Evolutionary conservation across 35 echinoderm and acorn worm genomes (phyloP), one percentile per base, ranked within the genome.

Genomic region (Strongylocentrotus purpuratus): DNA sequence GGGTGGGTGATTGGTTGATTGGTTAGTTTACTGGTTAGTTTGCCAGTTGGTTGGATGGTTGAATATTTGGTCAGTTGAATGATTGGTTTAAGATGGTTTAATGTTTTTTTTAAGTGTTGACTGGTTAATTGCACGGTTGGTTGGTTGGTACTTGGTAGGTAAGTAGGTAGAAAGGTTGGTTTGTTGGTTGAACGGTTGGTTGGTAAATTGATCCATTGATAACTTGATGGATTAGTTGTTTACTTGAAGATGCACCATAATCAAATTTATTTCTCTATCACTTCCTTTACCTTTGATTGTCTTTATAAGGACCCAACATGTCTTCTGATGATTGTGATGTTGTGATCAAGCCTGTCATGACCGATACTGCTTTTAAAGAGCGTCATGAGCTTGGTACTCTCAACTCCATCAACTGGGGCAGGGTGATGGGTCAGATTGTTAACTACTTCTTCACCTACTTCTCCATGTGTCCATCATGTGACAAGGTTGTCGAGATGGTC

Each of bases 371-470:
- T 7, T 99, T 99, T 70, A 93, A 86, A 61, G 32, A 95, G 13
- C 85, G 87, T 20, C 96, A 99, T 88, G 88, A 89, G 11, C 92
- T 99, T 4, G 92, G 94, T 0, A 99, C 95, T 12, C 87, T 97
- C 52, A 99, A 99, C 88, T 99, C 98, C 46, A 99, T 99, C 94
- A 99, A 99, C 31, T 95, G 96, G 95, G 94, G 88, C 13, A 92
- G 98, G 18, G 96, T 97, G 50, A 95, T 99, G 46, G 95, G 92
- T 47, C 98, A 99, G 47, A 89, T 88, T 22, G 88, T 94, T 7
- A 41, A 91, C 13, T 99, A 92, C 85, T 96, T 99, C 59, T 99
- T 95, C 52, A 92, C 94, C 12, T 99, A 99, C 88, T 94, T 99
- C 88, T 58, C 47, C 47, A 58, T 96, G 33, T 95, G 95, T 61